Percentiles rank a stretch among this genome's conserved stretches.
Evolutionary conservation across 2,797 vertebrate genomes (phyloP).

Genomic region (Macrochelys suwanniensis): DNA sequence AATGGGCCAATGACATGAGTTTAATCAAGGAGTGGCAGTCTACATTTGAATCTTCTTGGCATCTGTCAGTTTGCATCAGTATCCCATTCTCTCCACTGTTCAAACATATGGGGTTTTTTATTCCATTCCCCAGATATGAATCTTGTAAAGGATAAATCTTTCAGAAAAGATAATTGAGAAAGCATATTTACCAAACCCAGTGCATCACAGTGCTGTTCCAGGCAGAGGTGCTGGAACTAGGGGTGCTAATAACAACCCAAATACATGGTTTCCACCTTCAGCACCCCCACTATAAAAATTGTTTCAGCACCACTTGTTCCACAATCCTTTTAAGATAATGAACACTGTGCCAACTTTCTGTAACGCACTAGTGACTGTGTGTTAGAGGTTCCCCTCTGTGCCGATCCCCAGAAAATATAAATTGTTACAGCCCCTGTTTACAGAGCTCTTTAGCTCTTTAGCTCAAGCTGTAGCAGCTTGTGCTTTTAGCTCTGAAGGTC

Average conservation of each 20-base stretch:
- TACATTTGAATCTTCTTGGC: not conserved
- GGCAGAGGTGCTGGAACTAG: not conserved
- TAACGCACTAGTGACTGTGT: not conserved
- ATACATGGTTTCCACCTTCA: not conserved
- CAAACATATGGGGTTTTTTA: slow-evolving; percentile 7
- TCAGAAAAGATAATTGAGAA: slow-evolving; percentile 3
- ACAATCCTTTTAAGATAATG: not conserved
- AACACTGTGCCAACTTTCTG: not conserved
- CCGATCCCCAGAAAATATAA: not conserved
- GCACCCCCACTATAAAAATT: too few relatives aligned
- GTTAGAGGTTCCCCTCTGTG: not conserved
- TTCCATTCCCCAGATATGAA: not conserved
- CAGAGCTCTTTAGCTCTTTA: not conserved
- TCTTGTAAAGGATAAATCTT: slow-evolving; percentile 53
- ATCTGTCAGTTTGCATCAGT: not conserved
- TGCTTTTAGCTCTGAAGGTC: not conserved
- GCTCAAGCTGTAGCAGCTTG: not conserved
- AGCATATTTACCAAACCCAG: not conserved
- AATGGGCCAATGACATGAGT: not conserved
- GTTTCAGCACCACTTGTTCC: too few relatives aligned
- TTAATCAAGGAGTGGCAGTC: not conserved
- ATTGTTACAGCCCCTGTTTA: not conserved
- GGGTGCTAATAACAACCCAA: too few relatives aligned
- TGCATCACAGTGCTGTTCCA: slow-evolving; percentile 21
- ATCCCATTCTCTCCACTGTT: not conserved